These are phyloP conservation scores for Hyles lineata DNA, from an alignment of 2,888 invertebrate species.

Conservation along the genomic window DNA sequence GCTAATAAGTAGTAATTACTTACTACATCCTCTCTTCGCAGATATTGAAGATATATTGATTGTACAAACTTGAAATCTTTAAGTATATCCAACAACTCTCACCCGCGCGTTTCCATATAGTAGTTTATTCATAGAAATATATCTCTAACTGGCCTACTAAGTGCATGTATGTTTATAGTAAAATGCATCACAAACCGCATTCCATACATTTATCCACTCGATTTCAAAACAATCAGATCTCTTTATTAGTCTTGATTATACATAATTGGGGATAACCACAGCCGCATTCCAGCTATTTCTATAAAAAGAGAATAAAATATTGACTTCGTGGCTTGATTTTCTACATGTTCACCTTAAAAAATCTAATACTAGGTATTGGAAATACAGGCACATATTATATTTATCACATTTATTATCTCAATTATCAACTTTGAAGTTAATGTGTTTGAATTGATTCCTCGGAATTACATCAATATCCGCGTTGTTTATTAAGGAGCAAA, in stretches of 20 bases:
- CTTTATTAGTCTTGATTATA: slow-evolving; percentile 31
- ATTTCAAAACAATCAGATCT: slow-evolving; percentile 7
- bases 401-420: not conserved
- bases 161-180: not conserved
- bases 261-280: slow-evolving; percentile 27
- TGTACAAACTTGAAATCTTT: no score
- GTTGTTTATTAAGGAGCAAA: not conserved
- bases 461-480: not conserved
- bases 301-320: slow-evolving; percentile 18
- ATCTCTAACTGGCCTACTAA: not conserved
- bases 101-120: no score
- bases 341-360: not conserved
- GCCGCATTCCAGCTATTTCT: slow-evolving; percentile 15
- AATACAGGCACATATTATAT: not conserved
- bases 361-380: not conserved
- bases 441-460: not conserved
- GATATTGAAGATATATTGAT: no score
- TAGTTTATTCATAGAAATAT: not conserved
- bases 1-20: no score
- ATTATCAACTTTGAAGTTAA: not conserved
- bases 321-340: not conserved
- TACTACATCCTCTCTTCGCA: no score
- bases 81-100: no score
- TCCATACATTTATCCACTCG: not conserved
- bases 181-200: slow-evolving; percentile 9